Conservation (phyloP, 2,888 invertebrate species). For the Thymelicus sylvestris region DNA sequence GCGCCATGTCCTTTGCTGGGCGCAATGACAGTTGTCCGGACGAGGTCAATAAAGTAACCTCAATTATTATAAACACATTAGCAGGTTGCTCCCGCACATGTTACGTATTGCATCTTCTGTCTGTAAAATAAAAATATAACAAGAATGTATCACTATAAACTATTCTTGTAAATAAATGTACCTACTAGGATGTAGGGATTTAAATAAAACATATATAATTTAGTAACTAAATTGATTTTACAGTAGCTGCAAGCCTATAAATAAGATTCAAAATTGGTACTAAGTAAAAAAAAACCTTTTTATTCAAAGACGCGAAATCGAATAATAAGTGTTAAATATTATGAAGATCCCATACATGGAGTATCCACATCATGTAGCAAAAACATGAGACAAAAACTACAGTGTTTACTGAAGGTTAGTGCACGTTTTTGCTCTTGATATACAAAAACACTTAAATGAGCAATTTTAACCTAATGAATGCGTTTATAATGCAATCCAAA, state of each 20-base stretch:
- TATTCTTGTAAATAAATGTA: no score
- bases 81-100: slow-evolving; percentile 11
- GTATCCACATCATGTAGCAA: background rate
- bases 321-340: background rate
- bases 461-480: slow-evolving; percentile 18
- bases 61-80: slow-evolving; percentile 77
- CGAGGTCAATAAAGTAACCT: slow-evolving; percentile 52
- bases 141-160: no score
- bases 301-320: background rate
- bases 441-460: slow-evolving; percentile 20
- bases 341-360: background rate
- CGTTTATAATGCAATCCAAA: slow-evolving; percentile 22
- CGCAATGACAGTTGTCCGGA: slow-evolving; percentile 43
- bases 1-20: slow-evolving; percentile 51
- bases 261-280: no score
- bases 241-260: no score
- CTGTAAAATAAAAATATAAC: background rate
- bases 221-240: no score
- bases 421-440: slow-evolving; percentile 11
- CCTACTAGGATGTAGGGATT: no score
- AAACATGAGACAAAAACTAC: slow-evolving; percentile 1
- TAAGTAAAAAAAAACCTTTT: no score
- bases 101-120: background rate
- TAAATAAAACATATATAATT: no score
- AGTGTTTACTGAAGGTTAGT: slow-evolving; percentile 2